phyloP scores from a whole-genome alignment of 2,888 invertebrate genomes.

The Ornithoptera priamus region DNA sequence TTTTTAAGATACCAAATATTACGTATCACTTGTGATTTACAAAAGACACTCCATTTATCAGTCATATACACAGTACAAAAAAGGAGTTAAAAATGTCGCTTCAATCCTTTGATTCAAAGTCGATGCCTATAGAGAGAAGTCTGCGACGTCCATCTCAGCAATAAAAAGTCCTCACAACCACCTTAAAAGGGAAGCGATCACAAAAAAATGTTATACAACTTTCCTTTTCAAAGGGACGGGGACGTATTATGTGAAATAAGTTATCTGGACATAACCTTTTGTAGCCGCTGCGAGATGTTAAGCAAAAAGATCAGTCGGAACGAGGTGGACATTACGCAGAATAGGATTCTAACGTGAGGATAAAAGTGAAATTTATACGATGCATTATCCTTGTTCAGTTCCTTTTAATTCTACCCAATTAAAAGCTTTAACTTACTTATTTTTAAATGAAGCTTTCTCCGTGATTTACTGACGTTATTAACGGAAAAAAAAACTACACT shows the following conservation, averaged over 20 bases:
- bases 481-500: too few relatives aligned
- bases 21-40: neutral
- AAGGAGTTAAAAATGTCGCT: conserved; percentile 40
- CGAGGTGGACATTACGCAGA: conserved; percentile 64
- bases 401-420: too few relatives aligned
- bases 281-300: conserved; percentile 59
- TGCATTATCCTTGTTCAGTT: conserved; percentile 29
- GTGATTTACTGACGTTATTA: neutral
- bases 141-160: conserved; percentile 57
- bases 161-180: conserved; percentile 59
- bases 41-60: conserved; percentile 31
- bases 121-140: conserved; percentile 35
- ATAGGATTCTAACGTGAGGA: conserved; percentile 58
- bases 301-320: conserved; percentile 59
- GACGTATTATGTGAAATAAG: conserved; percentile 71
- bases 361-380: conserved; percentile 70
- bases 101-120: conserved; percentile 58
- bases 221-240: conserved; percentile 75
- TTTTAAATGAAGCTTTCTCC: neutral
- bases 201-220: conserved; percentile 71
- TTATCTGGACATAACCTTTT: conserved; percentile 76
- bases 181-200: conserved; percentile 69
- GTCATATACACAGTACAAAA: conserved; percentile 11
- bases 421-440: neutral
- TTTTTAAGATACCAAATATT: neutral